Conservation (phyloP, 1,140 invertebrate species). For the Triops longicaudatus region DNA sequence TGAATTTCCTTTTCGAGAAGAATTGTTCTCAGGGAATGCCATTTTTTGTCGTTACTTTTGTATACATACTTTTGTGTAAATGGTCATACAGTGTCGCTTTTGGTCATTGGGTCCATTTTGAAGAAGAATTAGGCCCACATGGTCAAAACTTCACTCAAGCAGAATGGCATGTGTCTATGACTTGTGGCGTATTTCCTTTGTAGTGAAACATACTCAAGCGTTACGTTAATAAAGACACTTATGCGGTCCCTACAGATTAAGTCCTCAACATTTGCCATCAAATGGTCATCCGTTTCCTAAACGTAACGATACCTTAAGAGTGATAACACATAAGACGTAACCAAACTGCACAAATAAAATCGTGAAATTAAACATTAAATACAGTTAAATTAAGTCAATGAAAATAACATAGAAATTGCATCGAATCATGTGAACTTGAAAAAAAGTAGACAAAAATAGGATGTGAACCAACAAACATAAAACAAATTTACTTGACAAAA, state of each 20-base stretch:
- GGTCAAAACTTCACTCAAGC: conserved; percentile 14
- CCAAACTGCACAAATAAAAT: no score
- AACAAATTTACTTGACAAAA: no score
- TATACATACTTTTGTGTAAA: neutral
- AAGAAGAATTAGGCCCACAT: neutral
- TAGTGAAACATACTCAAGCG: no score
- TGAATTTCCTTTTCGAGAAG: neutral
- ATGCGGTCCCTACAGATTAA: neutral
- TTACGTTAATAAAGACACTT: neutral
- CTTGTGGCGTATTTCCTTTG: neutral
- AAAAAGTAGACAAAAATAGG: no score
- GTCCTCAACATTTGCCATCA: neutral
- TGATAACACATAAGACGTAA: no score
- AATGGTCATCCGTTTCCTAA: neutral
- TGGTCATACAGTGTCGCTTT: neutral
- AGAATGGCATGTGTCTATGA: conserved; percentile 2
- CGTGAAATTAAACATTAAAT: no score
- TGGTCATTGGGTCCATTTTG: neutral
- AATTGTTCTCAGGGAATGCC: neutral
- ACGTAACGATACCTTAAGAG: no score
- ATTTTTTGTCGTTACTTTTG: neutral
- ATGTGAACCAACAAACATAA: no score
- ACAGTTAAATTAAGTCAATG: no score
- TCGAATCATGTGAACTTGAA: no score
- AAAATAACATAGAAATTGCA: no score